Evolutionary conservation across 2,888 invertebrate genomes (phyloP).

Genomic region (Arrhopalites spinosus): DNA sequence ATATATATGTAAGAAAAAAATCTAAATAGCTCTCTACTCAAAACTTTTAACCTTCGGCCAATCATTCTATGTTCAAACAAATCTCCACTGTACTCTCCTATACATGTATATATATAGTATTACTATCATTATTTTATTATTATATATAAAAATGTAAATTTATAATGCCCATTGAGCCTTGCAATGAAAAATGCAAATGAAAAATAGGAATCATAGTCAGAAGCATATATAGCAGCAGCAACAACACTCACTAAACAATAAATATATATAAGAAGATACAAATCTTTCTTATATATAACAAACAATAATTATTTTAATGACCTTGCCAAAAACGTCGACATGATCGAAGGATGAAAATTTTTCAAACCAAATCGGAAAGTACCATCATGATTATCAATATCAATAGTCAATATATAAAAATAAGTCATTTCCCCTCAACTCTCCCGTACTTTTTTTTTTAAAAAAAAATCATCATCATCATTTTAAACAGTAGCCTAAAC

Average conservation of each 20-base stretch:
- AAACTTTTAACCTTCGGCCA: constrained; percentile 6
- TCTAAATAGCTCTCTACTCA: background rate
- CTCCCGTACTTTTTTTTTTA: no score
- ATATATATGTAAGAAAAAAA: background rate
- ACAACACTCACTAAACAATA: no score
- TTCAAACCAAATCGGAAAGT: background rate
- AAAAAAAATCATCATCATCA: background rate
- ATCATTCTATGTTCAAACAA: background rate
- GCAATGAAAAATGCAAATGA: no score
- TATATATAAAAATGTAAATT: no score
- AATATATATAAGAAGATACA: no score
- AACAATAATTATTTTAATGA: constrained; percentile 5
- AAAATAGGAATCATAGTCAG: no score
- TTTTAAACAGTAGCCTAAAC: background rate
- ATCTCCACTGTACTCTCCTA: background rate
- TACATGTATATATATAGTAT: no score
- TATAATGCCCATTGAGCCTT: no score
- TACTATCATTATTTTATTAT: no score
- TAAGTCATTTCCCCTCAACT: background rate
- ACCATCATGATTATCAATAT: background rate
- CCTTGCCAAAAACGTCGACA: background rate
- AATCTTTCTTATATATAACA: background rate
- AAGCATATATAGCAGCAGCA: no score
- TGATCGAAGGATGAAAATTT: background rate
- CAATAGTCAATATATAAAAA: background rate